Conservation (phyloP, 2,888 invertebrate species). For the Arrhopalites spinosus region DNA sequence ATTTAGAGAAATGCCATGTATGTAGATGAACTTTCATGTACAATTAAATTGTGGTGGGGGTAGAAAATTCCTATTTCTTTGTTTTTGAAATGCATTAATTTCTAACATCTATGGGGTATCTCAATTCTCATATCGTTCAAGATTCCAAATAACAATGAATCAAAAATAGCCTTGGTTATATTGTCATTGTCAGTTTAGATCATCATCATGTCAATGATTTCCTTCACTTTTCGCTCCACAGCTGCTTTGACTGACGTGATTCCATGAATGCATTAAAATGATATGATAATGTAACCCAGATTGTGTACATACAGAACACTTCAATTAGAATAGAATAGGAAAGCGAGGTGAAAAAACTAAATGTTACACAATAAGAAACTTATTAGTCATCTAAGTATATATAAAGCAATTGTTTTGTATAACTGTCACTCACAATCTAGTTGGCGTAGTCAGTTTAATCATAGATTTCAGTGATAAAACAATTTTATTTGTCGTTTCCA, state of each 20-base stretch:
- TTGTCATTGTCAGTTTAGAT: not conserved
- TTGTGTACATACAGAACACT: not conserved
- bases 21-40: too few relatives aligned
- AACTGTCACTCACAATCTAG: not conserved
- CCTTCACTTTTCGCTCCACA: not conserved
- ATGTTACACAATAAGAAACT: not conserved
- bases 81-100: too few relatives aligned
- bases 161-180: not conserved
- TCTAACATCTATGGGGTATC: too few relatives aligned
- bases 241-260: not conserved
- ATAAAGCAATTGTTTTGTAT: not conserved
- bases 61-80: too few relatives aligned
- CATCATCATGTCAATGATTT: not conserved
- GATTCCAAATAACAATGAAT: too few relatives aligned
- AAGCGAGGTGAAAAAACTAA: slow-evolving; percentile 16
- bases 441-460: not conserved
- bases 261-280: not conserved
- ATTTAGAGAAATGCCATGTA: too few relatives aligned
- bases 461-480: slow-evolving; percentile 4
- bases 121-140: too few relatives aligned
- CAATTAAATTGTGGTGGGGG: too few relatives aligned
- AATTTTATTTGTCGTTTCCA: not conserved
- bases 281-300: slow-evolving; percentile 18
- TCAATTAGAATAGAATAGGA: slow-evolving; percentile 25
- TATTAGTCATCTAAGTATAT: not conserved